Evolutionary conservation across 2,113 vertebrate species (phyloP).

Genomic region (Platycercus adscitus): DNA sequence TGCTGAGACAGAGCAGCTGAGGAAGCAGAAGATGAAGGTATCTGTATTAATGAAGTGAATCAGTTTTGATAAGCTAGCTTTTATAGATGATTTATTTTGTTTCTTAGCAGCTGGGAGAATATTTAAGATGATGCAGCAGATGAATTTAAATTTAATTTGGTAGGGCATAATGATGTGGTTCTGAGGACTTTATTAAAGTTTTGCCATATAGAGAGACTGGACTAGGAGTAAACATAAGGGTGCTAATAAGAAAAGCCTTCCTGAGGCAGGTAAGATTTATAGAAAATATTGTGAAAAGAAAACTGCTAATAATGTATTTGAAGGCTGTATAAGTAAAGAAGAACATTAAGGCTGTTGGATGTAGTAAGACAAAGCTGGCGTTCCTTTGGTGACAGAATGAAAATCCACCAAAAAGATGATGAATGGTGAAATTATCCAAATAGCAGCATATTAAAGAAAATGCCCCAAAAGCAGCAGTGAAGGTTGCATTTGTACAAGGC

Average conservation of each 20-base stretch:
- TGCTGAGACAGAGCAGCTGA: neutral
- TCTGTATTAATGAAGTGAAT: neutral
- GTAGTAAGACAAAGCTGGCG: neutral
- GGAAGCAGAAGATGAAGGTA: neutral
- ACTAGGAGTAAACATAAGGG: neutral
- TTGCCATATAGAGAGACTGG: neutral
- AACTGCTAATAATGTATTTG: neutral
- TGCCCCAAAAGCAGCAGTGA: neutral
- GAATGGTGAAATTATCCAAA: neutral
- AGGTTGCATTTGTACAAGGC: neutral
- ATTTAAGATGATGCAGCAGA: neutral
- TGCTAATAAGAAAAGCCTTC: neutral
- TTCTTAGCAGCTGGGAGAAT: neutral
- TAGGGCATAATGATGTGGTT: neutral
- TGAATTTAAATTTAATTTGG: neutral
- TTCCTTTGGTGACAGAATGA: neutral
- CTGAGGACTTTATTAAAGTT: neutral
- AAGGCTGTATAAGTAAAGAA: neutral
- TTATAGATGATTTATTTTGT: neutral
- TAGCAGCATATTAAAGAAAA: neutral
- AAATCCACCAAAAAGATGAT: neutral
- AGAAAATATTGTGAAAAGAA: neutral
- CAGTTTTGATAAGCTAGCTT: neutral
- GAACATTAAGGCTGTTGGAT: neutral
- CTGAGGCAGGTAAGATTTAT: neutral